Evolutionary conservation across 2,888 invertebrate species (phyloP).

Genomic region (Syritta pipiens): DNA sequence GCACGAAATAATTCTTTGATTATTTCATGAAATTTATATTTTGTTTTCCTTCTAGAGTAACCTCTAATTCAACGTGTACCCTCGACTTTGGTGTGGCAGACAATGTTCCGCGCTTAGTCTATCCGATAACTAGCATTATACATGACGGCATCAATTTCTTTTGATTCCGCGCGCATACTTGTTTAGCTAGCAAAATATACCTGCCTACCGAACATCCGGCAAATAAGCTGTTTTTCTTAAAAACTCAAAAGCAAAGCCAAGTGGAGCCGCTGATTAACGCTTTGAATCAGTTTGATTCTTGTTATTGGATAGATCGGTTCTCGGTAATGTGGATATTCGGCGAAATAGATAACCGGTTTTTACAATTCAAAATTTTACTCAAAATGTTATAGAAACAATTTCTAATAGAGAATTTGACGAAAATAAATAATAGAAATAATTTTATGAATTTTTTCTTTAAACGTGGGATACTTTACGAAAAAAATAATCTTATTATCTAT

Average conservation of each 20-base stretch:
- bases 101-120: no score
- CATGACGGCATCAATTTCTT: constrained; percentile 49
- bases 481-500: no score
- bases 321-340: constrained; percentile 56
- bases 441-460: no score
- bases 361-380: constrained; percentile 60
- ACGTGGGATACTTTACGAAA: no score
- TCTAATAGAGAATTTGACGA: not conserved
- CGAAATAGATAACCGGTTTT: constrained; percentile 57
- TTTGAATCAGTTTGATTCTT: constrained; percentile 78
- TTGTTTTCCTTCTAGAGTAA: no score
- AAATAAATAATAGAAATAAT: not conserved
- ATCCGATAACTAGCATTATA: no score
- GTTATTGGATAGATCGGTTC: constrained; percentile 79
- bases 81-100: no score
- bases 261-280: constrained; percentile 68
- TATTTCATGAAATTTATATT: no score
- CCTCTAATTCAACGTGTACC: no score
- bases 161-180: constrained; percentile 39
- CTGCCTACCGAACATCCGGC: constrained; percentile 59
- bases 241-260: constrained; percentile 61
- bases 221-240: constrained; percentile 54
- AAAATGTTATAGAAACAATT: constrained; percentile 4
- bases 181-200: constrained; percentile 33
- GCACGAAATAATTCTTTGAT: no score